A percentile compares a stretch with the other conserved stretches of the same genome.
Conservation (phyloP, 2,797 vertebrate species). For the Bradypodion pumilum region DNA sequence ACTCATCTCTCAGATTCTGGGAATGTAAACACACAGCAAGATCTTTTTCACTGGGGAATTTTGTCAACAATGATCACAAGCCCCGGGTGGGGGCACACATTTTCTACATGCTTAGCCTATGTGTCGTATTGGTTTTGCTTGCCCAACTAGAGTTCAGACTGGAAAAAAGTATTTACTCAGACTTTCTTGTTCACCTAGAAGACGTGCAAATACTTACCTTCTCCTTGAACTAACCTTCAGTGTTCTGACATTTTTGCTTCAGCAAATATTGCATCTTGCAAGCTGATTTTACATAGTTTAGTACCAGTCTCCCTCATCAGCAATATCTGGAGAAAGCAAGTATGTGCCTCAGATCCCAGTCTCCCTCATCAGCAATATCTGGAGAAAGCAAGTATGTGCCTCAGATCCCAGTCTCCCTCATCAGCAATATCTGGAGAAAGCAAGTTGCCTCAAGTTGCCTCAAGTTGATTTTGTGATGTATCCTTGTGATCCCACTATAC, state of each 20-base stretch:
- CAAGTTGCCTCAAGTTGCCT: background rate
- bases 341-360: background rate
- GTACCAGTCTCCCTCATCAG: background rate
- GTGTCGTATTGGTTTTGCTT: slow-evolving; percentile 9
- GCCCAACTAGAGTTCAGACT: background rate
- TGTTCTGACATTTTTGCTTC: background rate
- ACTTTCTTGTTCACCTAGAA: background rate
- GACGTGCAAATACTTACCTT: background rate
- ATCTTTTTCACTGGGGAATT: background rate
- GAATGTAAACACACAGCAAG: background rate
- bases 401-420: background rate
- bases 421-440: background rate
- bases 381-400: background rate
- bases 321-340: background rate
- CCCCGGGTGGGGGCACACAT: background rate
- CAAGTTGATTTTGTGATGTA: background rate
- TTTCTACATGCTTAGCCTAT: background rate
- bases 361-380: background rate
- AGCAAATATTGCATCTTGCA: background rate
- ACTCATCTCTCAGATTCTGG: background rate
- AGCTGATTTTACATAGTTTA: background rate
- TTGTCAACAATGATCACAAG: background rate
- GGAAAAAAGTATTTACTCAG: slow-evolving; percentile 10
- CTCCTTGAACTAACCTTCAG: background rate
- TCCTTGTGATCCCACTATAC: too few relatives aligned